A percentile compares a stretch with the other conserved stretches of the same genome.
Conservation (phyloP, 2,797 vertebrate genomes). For the Buceros bicornis region DNA sequence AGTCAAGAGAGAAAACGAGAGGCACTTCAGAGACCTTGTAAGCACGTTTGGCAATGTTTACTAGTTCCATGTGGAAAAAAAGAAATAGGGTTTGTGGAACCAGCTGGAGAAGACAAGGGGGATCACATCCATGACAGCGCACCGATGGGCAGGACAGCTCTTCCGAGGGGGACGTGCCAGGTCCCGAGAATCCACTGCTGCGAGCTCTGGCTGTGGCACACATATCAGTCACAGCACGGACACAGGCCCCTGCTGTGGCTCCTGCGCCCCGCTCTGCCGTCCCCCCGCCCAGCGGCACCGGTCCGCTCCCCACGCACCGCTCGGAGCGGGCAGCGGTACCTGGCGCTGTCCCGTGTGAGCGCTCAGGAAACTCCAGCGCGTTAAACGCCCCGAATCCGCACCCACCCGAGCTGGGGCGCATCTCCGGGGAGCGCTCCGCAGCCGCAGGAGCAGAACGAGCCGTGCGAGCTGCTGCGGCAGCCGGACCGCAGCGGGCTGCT, state of each 20-base stretch:
- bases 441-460: not conserved
- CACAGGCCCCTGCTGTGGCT: rapidly evolving
- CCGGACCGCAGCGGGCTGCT: rapidly evolving
- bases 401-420: rapidly evolving
- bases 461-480: rapidly evolving
- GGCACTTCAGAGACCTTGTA: not conserved
- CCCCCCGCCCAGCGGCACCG: not conserved
- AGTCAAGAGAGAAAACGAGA: not conserved
- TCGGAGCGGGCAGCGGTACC: not conserved
- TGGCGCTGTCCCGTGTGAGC: not conserved
- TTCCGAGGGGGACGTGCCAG: not conserved
- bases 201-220: not conserved
- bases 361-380: rapidly evolving
- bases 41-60: not conserved
- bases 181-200: not conserved
- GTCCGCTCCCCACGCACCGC: not conserved
- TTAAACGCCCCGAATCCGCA: not conserved
- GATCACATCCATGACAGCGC: not conserved
- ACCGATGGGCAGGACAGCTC: not conserved
- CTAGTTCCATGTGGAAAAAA: not conserved
- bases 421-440: not conserved
- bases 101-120: not conserved
- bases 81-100: not conserved
- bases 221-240: not conserved
- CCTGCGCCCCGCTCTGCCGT: not conserved